These are phyloP conservation scores for Peromyscus aztecus DNA, from an alignment of 2,797 vertebrate genomes.

Conservation along the genomic window DNA sequence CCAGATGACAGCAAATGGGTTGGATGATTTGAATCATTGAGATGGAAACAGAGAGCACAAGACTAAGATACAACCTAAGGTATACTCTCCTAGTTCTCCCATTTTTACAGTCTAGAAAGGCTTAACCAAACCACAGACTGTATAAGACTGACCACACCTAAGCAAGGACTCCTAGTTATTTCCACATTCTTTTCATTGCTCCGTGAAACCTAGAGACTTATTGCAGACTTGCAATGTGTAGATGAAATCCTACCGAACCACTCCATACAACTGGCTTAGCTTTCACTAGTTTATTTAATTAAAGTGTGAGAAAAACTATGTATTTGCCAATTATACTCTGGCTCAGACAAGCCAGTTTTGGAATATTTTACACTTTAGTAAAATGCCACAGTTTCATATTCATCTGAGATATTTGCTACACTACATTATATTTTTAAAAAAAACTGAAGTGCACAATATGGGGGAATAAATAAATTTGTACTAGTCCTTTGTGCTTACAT, in stretches of 20 bases:
- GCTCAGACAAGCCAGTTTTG: conserved; percentile 24
- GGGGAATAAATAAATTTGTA: not conserved
- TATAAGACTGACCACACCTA: not conserved
- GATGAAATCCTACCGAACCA: not conserved
- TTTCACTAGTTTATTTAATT: not conserved
- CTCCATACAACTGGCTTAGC: not conserved
- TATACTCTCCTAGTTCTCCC: not conserved
- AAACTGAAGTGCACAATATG: not conserved
- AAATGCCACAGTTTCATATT: conserved; percentile 34
- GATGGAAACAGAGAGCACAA: not conserved
- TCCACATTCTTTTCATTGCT: not conserved
- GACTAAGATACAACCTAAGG: not conserved
- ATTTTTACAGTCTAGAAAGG: not conserved
- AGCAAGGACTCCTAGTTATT: not conserved
- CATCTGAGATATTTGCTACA: not conserved
- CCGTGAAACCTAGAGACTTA: not conserved
- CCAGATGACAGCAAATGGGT: not conserved
- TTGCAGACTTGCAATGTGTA: not conserved
- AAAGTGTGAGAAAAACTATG: not conserved
- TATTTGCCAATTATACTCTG: not conserved
- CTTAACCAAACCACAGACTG: not conserved
- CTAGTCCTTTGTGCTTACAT: not conserved
- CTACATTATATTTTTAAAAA: not conserved
- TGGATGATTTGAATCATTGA: not conserved
- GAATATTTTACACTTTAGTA: conserved; percentile 4